Evolutionary conservation across 1,140 invertebrate genomes (phyloP).

Genomic region (Delia radicum): DNA sequence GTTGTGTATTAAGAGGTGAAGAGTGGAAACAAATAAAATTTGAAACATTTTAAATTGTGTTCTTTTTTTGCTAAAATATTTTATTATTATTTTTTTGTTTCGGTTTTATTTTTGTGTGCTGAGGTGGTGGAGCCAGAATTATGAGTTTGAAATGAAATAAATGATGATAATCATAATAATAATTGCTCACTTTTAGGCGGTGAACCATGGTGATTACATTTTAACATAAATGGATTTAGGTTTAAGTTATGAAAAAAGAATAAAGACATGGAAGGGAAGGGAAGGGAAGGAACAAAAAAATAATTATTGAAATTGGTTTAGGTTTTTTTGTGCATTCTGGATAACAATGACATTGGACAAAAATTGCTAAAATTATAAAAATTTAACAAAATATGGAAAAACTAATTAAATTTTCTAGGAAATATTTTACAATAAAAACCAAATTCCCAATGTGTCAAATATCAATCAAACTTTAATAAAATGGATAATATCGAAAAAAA

Average conservation of each 20-base stretch:
- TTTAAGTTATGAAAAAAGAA: background rate
- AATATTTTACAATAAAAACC: too few species aligned
- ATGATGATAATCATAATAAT: constrained; percentile 10
- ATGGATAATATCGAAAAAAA: too few species aligned
- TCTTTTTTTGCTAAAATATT: background rate
- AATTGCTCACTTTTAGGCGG: constrained; percentile 9
- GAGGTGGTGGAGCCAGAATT: background rate
- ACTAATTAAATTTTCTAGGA: too few species aligned
- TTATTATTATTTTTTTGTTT: background rate
- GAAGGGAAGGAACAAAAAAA: too few species aligned
- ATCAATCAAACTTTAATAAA: too few species aligned
- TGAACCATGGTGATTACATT: constrained; percentile 10
- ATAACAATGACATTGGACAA: too few species aligned
- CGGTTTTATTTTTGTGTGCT: background rate
- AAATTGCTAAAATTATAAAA: too few species aligned
- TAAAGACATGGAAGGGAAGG: too few species aligned
- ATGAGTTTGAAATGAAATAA: constrained; percentile 12
- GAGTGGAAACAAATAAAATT: background rate
- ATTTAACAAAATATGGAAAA: too few species aligned
- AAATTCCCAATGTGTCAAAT: too few species aligned
- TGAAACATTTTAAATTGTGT: background rate
- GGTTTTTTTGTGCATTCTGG: too few species aligned
- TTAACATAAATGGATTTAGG: background rate
- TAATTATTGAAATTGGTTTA: too few species aligned
- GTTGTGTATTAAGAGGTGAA: background rate